These are phyloP conservation scores for Apodemia mormo DNA, from an alignment of 2,888 invertebrate genomes.

Conservation along the genomic window DNA sequence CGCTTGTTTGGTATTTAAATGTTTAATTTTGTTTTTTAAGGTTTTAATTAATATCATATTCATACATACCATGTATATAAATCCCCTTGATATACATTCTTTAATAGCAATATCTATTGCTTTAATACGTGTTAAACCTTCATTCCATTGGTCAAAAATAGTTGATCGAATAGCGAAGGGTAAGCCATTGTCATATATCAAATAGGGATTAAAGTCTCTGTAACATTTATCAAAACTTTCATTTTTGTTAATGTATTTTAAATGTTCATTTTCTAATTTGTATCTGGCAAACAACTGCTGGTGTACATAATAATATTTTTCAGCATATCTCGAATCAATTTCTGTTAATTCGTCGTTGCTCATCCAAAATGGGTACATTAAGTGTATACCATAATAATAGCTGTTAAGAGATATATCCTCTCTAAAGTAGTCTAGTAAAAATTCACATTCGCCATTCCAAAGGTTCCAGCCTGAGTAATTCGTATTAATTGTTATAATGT, in stretches of 20 bases:
- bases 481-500: slow-evolving; percentile 54
- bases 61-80: slow-evolving; percentile 61
- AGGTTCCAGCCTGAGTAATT: slow-evolving; percentile 79
- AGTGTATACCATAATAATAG: slow-evolving; percentile 81
- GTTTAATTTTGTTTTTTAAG: too few relatives aligned
- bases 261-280: slow-evolving; percentile 59
- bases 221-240: slow-evolving; percentile 41
- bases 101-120: slow-evolving; percentile 63
- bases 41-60: background rate
- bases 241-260: slow-evolving; percentile 39
- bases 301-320: slow-evolving; percentile 64
- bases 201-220: slow-evolving; percentile 56
- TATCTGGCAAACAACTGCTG: slow-evolving; percentile 64
- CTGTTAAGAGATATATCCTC: slow-evolving; percentile 84
- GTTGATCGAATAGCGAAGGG: slow-evolving; percentile 60
- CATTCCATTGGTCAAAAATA: slow-evolving; percentile 47
- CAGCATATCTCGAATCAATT: slow-evolving; percentile 59
- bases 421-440: slow-evolving; percentile 82
- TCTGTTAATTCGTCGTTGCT: slow-evolving; percentile 65
- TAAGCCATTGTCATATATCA: slow-evolving; percentile 67
- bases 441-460: slow-evolving; percentile 67
- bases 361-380: slow-evolving; percentile 83
- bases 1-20: too few relatives aligned
- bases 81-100: slow-evolving; percentile 63
- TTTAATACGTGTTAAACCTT: slow-evolving; percentile 55